Conservation (phyloP, 2,888 invertebrate genomes). For the Laspeyria flexula region DNA sequence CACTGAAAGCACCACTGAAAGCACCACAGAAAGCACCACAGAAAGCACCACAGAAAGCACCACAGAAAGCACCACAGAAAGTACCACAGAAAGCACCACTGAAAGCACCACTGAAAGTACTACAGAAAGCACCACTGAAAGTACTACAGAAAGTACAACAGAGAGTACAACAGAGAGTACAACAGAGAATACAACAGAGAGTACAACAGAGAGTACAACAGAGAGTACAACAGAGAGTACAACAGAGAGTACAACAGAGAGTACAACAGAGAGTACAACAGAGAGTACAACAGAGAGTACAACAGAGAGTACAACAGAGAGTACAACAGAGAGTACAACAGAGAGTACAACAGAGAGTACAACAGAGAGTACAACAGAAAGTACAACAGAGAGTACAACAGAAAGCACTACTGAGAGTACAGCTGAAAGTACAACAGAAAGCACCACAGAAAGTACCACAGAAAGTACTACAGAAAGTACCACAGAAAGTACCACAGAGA, state of each 20-base stretch:
- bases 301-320: slow-evolving; percentile 1
- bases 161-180: background rate
- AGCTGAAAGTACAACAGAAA: background rate
- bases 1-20: background rate
- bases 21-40: background rate
- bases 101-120: slow-evolving; percentile 8
- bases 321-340: slow-evolving; percentile 8
- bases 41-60: slow-evolving; percentile 4
- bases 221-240: background rate
- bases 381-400: background rate
- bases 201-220: background rate
- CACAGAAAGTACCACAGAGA: background rate
- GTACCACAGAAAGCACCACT: background rate
- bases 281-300: slow-evolving; percentile 1
- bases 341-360: slow-evolving; percentile 2
- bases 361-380: slow-evolving; percentile 3
- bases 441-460: background rate
- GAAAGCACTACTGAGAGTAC: background rate
- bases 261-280: slow-evolving; percentile 6
- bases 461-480: background rate
- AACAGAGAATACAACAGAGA: background rate
- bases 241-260: background rate
- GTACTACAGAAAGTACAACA: slow-evolving; percentile 9
- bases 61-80: slow-evolving; percentile 6
- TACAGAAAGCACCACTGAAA: slow-evolving; percentile 4